These are phyloP conservation scores for Mesorhabditis spiculigera DNA, from an alignment of 2,888 invertebrate species.

Conservation along the genomic window DNA sequence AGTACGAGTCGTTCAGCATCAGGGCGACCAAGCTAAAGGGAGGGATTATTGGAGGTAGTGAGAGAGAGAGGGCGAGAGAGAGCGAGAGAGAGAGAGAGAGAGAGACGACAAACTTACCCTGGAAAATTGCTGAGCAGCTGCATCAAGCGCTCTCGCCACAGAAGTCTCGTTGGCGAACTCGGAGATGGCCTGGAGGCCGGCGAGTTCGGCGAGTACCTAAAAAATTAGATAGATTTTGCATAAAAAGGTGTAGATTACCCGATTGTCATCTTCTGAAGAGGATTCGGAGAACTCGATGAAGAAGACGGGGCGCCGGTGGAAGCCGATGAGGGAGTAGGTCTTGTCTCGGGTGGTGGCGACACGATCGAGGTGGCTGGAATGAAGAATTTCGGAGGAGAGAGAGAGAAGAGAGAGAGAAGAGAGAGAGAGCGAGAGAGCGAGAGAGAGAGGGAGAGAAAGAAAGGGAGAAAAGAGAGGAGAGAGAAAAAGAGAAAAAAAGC, in stretches of 20 bases:
- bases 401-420: too few relatives aligned
- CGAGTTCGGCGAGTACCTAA: conserved; percentile 11
- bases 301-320: conserved; percentile 25
- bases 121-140: conserved; percentile 20
- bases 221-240: background rate
- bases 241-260: conserved; percentile 9
- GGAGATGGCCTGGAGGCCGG: conserved; percentile 18
- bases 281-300: conserved; percentile 14
- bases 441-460: too few relatives aligned
- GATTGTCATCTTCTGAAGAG: conserved; percentile 11
- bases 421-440: too few relatives aligned
- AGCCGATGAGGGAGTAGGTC: conserved; percentile 23
- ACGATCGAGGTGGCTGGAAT: conserved; percentile 12
- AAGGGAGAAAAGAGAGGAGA: too few relatives aligned
- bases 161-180: conserved; percentile 24
- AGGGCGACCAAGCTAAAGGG: background rate
- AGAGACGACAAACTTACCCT: conserved; percentile 6
- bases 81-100: too few relatives aligned
- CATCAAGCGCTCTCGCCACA: conserved; percentile 26
- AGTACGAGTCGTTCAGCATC: conserved; percentile 23
- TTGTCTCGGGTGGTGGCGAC: background rate
- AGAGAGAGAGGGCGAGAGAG: too few relatives aligned
- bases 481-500: too few relatives aligned
- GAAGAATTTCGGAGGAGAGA: too few relatives aligned
- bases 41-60: too few relatives aligned